Conservation (phyloP, 2,888 invertebrate species). For the Sepiola atlantica region DNA sequence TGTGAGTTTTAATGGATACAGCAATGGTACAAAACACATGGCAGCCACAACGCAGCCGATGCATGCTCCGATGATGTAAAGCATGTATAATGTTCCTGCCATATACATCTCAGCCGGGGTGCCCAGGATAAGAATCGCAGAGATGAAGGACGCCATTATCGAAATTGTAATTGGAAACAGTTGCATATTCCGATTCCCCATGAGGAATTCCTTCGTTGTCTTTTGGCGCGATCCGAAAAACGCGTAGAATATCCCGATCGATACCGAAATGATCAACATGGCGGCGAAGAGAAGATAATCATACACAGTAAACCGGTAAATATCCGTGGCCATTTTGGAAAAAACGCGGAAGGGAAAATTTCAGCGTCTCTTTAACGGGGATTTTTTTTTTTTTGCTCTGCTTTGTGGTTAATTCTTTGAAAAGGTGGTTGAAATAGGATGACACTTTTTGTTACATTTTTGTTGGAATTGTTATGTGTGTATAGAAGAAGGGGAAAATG, state of each 20-base stretch:
- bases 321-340: background rate
- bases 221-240: slow-evolving; percentile 57
- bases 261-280: slow-evolving; percentile 62
- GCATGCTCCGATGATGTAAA: slow-evolving; percentile 58
- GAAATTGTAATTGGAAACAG: slow-evolving; percentile 68
- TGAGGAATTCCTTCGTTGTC: slow-evolving; percentile 64
- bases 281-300: slow-evolving; percentile 66
- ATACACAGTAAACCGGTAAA: slow-evolving; percentile 56
- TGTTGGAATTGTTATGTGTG: no score
- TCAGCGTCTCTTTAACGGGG: background rate
- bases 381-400: background rate
- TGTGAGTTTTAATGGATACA: slow-evolving; percentile 63
- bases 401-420: background rate
- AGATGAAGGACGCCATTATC: slow-evolving; percentile 71
- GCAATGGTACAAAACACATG: slow-evolving; percentile 60
- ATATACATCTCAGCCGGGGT: slow-evolving; percentile 70
- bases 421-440: no score
- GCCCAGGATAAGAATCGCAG: slow-evolving; percentile 70
- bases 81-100: slow-evolving; percentile 64
- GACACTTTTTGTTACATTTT: no score
- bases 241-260: slow-evolving; percentile 66
- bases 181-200: slow-evolving; percentile 67
- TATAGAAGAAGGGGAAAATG: no score
- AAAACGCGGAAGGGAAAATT: background rate
- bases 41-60: slow-evolving; percentile 58